Conservation (phyloP, 2,888 invertebrate species). For the Cheilosia impressa region DNA sequence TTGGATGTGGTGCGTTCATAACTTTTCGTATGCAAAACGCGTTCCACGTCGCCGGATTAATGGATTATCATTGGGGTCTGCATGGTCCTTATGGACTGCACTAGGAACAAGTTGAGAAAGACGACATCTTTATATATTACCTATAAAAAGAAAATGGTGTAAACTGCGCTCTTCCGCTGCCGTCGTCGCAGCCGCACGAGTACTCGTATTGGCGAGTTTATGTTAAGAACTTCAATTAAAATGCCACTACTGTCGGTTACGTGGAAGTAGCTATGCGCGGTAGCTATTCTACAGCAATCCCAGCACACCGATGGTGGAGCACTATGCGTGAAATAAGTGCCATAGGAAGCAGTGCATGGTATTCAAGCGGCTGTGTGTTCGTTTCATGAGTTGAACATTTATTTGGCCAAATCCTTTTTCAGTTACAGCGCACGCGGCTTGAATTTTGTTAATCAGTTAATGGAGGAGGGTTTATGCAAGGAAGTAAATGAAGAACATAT, state of each 20-base stretch:
- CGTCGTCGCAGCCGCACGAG: not conserved
- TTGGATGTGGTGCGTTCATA: constrained; percentile 59
- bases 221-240: constrained; percentile 69
- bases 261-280: constrained; percentile 15
- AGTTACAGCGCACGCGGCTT: too few relatives aligned
- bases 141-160: constrained; percentile 6
- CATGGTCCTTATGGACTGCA: constrained; percentile 15
- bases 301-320: not conserved
- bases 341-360: not conserved
- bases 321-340: not conserved
- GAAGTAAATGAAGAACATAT: too few relatives aligned
- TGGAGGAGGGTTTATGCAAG: too few relatives aligned
- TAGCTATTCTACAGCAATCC: constrained; percentile 30
- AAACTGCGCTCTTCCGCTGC: constrained; percentile 24
- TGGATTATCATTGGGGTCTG: constrained; percentile 62
- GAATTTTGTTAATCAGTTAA: too few relatives aligned
- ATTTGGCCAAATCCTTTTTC: too few relatives aligned
- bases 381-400: not conserved
- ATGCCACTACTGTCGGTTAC: constrained; percentile 27
- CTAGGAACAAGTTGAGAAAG: constrained; percentile 13
- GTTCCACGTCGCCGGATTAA: constrained; percentile 66
- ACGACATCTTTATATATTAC: not conserved
- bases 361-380: not conserved
- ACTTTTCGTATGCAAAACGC: constrained; percentile 71
- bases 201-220: constrained; percentile 39